Evolutionary conservation across 2,797 vertebrate genomes (phyloP).

Genomic region (Coregonus suidteri): DNA sequence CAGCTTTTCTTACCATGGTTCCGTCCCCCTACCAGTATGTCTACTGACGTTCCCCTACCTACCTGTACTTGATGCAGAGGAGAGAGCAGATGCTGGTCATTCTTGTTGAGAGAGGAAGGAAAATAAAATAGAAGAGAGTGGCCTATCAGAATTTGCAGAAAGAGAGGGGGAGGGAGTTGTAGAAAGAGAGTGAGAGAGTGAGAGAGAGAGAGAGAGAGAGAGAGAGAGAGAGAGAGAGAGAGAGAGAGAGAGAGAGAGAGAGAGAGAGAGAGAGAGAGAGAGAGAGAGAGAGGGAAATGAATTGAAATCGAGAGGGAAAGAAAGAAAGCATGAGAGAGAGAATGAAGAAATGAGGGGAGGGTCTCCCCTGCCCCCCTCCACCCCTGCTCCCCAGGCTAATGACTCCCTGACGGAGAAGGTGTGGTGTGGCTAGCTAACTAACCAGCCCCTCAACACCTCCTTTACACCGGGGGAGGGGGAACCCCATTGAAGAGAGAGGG

Average conservation of each 20-base stretch:
- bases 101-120: conserved; percentile 70
- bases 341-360: conserved; percentile 57
- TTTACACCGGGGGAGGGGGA: background rate
- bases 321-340: conserved; percentile 34
- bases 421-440: conserved; percentile 80
- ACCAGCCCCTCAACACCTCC: background rate
- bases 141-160: conserved; percentile 68
- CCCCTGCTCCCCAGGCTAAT: conserved; percentile 74
- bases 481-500: too few relatives aligned
- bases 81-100: conserved; percentile 96
- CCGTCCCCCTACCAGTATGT: background rate
- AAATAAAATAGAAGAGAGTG: conserved; percentile 65
- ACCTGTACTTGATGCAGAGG: conserved; percentile 98
- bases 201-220: conserved; percentile 17
- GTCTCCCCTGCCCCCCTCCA: conserved; percentile 31
- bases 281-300: too few relatives aligned
- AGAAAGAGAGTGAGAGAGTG: background rate
- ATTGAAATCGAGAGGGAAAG: conserved; percentile 25
- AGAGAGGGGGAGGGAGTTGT: conserved; percentile 11
- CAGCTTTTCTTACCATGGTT: background rate
- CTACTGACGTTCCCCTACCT: conserved; percentile 59
- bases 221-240: background rate
- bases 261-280: too few relatives aligned
- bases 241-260: too few relatives aligned
- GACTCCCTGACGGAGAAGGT: conserved; percentile 83